Conservation (phyloP, 2,888 invertebrate species). For the Dasysyrphus albostriatus region DNA sequence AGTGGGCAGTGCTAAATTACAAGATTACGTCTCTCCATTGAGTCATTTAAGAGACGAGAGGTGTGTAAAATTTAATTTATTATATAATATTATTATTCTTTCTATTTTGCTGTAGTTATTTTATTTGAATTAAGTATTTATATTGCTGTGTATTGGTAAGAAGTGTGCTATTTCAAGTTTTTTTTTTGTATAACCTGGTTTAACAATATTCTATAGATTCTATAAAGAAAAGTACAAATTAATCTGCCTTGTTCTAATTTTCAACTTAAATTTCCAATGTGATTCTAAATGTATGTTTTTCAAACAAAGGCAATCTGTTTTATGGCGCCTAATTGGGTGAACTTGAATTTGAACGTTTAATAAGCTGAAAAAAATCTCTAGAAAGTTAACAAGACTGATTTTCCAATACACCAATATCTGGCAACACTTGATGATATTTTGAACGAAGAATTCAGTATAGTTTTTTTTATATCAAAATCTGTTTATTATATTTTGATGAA, state of each 20-base stretch:
- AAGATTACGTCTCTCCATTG: conserved; percentile 69
- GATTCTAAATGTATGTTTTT: conserved; percentile 6
- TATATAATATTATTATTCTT: background rate
- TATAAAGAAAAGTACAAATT: background rate
- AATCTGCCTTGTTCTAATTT: conserved; percentile 1
- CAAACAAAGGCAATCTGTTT: conserved; percentile 13
- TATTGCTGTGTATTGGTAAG: conserved; percentile 53
- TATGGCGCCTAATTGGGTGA: background rate
- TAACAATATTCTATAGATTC: background rate
- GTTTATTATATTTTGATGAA: too few species aligned
- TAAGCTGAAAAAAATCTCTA: background rate
- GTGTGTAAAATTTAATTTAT: conserved; percentile 50
- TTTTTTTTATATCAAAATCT: too few species aligned
- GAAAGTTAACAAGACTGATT: background rate
- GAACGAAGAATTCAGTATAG: background rate
- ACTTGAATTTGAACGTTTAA: conserved; percentile 9
- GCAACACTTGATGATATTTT: too few species aligned
- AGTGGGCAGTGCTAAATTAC: conserved; percentile 56
- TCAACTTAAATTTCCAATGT: conserved; percentile 17
- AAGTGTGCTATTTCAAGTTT: background rate
- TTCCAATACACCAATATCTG: too few species aligned
- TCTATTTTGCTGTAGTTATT: conserved; percentile 7
- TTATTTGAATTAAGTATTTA: conserved; percentile 8
- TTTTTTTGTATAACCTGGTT: background rate
- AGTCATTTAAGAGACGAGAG: conserved; percentile 58